phyloP scores from a whole-genome alignment of 2,888 invertebrate species.

The Coremacera marginata region DNA sequence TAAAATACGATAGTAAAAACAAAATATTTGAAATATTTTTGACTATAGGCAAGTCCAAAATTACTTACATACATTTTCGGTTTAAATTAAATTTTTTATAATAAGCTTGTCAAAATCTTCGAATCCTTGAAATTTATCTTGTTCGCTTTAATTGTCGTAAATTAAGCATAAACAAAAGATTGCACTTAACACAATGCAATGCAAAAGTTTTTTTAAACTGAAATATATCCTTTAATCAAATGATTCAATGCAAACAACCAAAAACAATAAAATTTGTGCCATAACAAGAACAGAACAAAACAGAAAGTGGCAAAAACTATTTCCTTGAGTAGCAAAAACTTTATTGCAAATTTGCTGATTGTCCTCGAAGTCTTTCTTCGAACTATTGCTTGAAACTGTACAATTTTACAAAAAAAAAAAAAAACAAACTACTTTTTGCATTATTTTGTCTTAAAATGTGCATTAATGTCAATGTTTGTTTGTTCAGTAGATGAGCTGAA shows the following conservation, averaged over 20 bases:
- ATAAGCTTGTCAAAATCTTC: neutral
- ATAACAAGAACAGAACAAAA: neutral
- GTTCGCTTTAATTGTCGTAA: slow-evolving; percentile 45
- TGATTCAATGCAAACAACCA: neutral
- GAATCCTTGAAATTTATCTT: neutral
- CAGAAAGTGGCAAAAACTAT: slow-evolving; percentile 1
- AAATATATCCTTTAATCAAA: slow-evolving; percentile 6
- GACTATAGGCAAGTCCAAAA: too few relatives aligned
- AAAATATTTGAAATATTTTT: too few relatives aligned
- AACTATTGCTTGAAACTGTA: too few relatives aligned
- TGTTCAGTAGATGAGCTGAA: neutral
- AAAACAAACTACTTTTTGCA: neutral
- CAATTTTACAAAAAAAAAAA: neutral
- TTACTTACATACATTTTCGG: too few relatives aligned
- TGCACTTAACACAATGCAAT: slow-evolving; percentile 44
- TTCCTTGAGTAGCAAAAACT: slow-evolving; percentile 6
- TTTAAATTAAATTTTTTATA: too few relatives aligned
- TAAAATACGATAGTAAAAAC: too few relatives aligned
- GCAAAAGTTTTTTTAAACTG: neutral
- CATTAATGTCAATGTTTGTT: neutral
- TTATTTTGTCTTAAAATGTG: neutral
- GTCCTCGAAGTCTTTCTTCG: neutral
- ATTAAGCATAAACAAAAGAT: slow-evolving; percentile 53
- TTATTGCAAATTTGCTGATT: slow-evolving; percentile 28
- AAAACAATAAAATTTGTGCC: slow-evolving; percentile 19